These are phyloP conservation scores for Bucco capensis DNA, from an alignment of 2,113 vertebrate species.

Conservation along the genomic window DNA sequence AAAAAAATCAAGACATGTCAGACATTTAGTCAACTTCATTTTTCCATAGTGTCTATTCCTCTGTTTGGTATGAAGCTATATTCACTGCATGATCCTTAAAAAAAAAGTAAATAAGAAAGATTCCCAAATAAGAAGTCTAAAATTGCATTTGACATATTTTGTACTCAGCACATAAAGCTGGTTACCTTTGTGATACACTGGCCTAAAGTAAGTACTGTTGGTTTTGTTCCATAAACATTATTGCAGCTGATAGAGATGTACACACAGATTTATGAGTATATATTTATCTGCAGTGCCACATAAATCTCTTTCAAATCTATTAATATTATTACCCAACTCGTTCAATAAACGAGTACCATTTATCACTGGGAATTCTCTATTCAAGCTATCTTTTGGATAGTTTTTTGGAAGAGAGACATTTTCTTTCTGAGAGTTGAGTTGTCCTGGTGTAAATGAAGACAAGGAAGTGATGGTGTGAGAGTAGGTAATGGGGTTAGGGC, in stretches of 20 bases:
- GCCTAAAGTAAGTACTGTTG: background rate
- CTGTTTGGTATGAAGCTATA: background rate
- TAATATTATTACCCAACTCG: background rate
- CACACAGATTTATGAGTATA: background rate
- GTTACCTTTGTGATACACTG: background rate
- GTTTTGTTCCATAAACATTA: background rate
- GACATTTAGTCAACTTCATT: background rate
- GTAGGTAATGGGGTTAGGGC: background rate
- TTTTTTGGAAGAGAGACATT: background rate
- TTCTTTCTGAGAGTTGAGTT: background rate
- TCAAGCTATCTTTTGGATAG: background rate
- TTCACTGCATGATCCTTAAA: background rate
- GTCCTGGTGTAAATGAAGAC: background rate
- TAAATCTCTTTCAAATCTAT: background rate
- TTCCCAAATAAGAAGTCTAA: background rate
- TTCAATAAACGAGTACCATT: background rate
- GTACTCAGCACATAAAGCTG: background rate
- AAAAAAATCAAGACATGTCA: background rate
- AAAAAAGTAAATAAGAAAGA: background rate
- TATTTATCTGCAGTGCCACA: background rate
- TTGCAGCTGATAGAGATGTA: background rate
- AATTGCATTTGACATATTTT: background rate
- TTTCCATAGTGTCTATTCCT: background rate
- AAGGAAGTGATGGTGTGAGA: background rate
- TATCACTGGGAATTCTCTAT: background rate